phyloP scores from a whole-genome alignment of 2,113 vertebrate genomes.

The Pungitius pungitius region DNA sequence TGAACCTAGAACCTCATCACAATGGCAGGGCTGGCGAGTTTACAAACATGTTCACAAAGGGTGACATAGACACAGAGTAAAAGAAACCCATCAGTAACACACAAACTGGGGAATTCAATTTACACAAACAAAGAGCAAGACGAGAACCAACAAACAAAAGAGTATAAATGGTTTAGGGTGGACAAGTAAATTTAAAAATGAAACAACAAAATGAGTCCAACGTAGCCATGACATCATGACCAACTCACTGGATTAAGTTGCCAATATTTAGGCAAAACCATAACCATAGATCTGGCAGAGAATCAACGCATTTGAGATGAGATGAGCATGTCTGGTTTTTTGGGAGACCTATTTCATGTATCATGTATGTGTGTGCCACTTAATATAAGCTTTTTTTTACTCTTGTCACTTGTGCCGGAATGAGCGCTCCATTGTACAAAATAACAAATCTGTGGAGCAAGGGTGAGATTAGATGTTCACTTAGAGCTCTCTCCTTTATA shows the following conservation, averaged over 20 bases:
- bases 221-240: not conserved
- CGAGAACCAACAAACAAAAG: too few relatives aligned
- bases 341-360: not conserved
- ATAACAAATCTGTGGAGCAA: conserved; percentile 33
- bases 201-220: not conserved
- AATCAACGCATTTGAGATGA: not conserved
- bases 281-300: not conserved
- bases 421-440: conserved; percentile 1
- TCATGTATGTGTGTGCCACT: not conserved
- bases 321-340: too few relatives aligned
- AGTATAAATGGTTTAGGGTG: not conserved
- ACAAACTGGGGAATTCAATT: not conserved
- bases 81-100: not conserved
- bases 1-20: not conserved
- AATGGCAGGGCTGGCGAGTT: not conserved
- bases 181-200: not conserved
- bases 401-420: not conserved
- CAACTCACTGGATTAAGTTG: not conserved
- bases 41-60: not conserved
- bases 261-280: not conserved
- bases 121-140: not conserved
- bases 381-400: not conserved
- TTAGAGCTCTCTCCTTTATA: conserved; percentile 62
- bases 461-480: conserved; percentile 68
- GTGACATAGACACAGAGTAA: not conserved